Evolutionary conservation across 2,797 vertebrate species (phyloP), one percentile per base, ranked within the genome.

Genomic region (Tapirus indicus): DNA sequence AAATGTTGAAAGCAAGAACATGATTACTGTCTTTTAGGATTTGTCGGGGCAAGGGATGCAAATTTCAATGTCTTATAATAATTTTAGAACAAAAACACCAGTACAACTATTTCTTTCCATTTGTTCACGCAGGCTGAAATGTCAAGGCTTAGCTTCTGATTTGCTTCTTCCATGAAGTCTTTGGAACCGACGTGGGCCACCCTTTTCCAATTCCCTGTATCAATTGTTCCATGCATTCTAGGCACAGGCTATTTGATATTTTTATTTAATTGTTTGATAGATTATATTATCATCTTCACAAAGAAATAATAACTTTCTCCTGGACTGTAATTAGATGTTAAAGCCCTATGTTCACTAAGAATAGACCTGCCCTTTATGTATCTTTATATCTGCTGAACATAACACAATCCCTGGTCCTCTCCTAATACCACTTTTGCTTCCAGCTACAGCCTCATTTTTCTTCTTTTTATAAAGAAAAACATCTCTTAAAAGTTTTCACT

Each of bases 1-100:
- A 92, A 95, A 72, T 3, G 2, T 7, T 71, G 69, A 75, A 9
- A 97, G 25, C 18, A 72, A 64, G 72, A 96, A 90, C 82, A 83
- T 72, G 11, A 66, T 74, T 17, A 41, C 29, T 84, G 35, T 66
- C 12, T 85, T 94, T 91, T 82, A 56, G 49, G 12, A 74, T 75
- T 85, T 95, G 23, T 78, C 41, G 35, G 38, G 87, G 44, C n/a
- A 35, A 23, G 9, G 52, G 16, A 77, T 9, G 82, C 17, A 82
- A 54, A 85, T 82, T 72, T 72, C 16, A 69, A 52, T n/a, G 11
- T 62, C 23, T 47, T 93, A 12, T 77, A 41, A 94, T 77, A 64
- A 74, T 69, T 88, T 82, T 68, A 91, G 78, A 69, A 18, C 14
- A 56, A 93, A 97, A 91, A 35, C 21, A 74, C 4, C 2, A 64